Evolutionary conservation across 2,888 invertebrate genomes (phyloP), one percentile per base, ranked within the genome.

Genomic region (Cryptus viduatorius): DNA sequence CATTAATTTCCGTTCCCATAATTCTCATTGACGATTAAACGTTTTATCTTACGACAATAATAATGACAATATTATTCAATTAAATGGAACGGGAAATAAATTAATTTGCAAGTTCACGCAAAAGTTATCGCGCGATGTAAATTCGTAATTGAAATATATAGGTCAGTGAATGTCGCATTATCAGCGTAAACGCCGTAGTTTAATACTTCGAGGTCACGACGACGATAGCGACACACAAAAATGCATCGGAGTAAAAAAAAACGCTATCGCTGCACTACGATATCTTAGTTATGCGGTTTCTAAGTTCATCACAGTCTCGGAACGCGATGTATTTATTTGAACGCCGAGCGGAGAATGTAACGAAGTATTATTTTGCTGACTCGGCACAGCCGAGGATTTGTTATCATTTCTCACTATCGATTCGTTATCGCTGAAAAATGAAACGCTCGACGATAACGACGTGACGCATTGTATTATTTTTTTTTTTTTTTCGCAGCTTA

Each of bases 91-190:
- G 31, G 14, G 37, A 19, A 42, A 29, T 1, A n/a, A 65, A 72
- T 73, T 50, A 77, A 84, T 84, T 84, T 73, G 61, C 80, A 73
- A 84, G 83, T 77, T 84, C 80, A 77, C 72, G 10, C 29, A 14
- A 29, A 44, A 37, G 83, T 80, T 84, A 84, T 80, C 79, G 19
- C 1, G 10, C 12, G 1, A 44, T 46, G 44, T 7, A 4, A 4
- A 44, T 46, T 46, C 12, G 12, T 67, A 14, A 59, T 59, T 61
- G 19, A 4, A 73, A 50, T n/a, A 71, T 61, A 50, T 64, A 71
- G 78, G 61, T 64, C 71, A 50, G 12, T 4, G n/a, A 64, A 42
- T 29, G 71, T 37, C 53, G 50, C 42, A 4, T 37, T 12, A 69
- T 69, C 69, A 31, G 19, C 56, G 29, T 8, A 1, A 29, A 69